These are phyloP conservation scores for Pristionchus entomophagus DNA, from an alignment of 2,888 invertebrate genomes.

Conservation along the genomic window DNA sequence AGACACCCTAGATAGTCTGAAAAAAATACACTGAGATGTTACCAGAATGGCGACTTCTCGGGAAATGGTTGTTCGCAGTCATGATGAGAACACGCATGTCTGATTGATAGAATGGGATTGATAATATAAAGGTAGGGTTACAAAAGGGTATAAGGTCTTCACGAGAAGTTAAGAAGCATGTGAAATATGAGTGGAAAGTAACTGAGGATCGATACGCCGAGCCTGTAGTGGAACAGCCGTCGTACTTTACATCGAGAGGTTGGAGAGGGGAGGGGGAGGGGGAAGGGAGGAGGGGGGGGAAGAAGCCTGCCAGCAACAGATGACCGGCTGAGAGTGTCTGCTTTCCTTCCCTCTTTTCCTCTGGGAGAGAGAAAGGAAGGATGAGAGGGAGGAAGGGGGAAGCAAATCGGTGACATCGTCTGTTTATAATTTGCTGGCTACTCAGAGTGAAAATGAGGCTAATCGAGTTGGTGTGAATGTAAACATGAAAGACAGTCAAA, in stretches of 20 bases:
- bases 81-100: no score
- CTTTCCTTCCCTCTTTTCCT: background rate
- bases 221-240: constrained; percentile 23
- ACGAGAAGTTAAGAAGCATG: no score
- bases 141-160: no score
- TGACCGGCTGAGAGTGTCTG: background rate
- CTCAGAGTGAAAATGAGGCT: background rate
- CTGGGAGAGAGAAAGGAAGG: background rate
- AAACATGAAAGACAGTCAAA: no score
- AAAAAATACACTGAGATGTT: no score
- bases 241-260: background rate
- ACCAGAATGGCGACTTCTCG: no score
- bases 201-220: background rate
- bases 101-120: no score
- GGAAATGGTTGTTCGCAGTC: no score
- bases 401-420: background rate
- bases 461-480: background rate
- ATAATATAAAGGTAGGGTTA: no score
- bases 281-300: background rate
- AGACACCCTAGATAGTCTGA: no score
- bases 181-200: no score
- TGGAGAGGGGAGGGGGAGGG: background rate
- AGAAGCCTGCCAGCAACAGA: constrained; percentile 14
- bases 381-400: background rate
- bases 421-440: constrained; percentile 11